Conservation (phyloP, 2,888 invertebrate species). For the Glaucopsyche alexis region DNA sequence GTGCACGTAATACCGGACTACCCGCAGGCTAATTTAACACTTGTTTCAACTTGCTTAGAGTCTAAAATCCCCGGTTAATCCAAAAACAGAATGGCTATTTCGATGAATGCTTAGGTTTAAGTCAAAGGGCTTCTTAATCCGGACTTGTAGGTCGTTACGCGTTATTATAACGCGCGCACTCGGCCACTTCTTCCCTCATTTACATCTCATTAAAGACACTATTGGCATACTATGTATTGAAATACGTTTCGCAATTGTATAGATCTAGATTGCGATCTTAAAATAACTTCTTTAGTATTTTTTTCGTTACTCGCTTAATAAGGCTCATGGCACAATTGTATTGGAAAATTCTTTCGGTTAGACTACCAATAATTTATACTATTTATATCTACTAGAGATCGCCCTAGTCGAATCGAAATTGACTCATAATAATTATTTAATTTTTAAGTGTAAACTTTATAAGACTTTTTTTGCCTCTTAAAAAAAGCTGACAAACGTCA, state of each 20-base stretch:
- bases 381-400: no score
- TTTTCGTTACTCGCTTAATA: neutral
- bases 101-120: constrained; percentile 68
- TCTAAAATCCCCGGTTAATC: constrained; percentile 38
- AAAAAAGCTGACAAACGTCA: no score
- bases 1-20: constrained; percentile 58
- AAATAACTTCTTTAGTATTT: neutral
- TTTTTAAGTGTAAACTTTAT: no score
- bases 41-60: constrained; percentile 45
- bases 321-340: neutral
- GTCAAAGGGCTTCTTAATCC: constrained; percentile 81
- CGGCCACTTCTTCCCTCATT: constrained; percentile 78
- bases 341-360: neutral
- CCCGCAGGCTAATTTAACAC: constrained; percentile 44
- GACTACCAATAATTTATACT: no score
- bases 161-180: constrained; percentile 78
- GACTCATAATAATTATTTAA: no score
- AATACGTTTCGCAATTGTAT: constrained; percentile 32
- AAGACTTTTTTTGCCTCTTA: no score
- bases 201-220: constrained; percentile 80
- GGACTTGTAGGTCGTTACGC: constrained; percentile 80
- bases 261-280: constrained; percentile 11
- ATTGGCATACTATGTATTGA: constrained; percentile 62
- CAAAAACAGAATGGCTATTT: constrained; percentile 56
- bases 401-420: no score